Conservation (phyloP, 64 coral and sea anemone genomes). For the Anthopleura sola region DNA sequence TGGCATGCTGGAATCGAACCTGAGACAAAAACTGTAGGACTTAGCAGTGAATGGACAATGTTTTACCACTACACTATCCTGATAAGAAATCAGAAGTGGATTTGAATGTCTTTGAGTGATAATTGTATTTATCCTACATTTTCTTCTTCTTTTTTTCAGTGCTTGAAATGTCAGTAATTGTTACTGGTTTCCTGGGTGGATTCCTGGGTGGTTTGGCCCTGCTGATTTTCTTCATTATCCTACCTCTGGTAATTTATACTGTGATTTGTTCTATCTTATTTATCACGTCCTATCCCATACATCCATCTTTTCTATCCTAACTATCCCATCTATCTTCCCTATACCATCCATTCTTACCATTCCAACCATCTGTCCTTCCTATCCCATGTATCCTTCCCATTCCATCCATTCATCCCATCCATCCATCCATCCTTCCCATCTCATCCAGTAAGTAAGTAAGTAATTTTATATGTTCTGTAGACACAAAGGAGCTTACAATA, state of each 20-base stretch:
- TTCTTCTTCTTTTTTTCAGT: conserved; percentile 27
- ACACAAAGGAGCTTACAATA: too few relatives aligned
- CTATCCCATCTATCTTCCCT: not conserved
- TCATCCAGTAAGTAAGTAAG: too few relatives aligned
- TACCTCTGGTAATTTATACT: conserved; percentile 40
- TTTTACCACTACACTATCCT: not conserved
- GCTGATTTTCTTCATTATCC: conserved; percentile 45
- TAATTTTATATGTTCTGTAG: too few relatives aligned
- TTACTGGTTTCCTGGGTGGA: conserved; percentile 39
- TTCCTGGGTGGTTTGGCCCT: conserved; percentile 30
- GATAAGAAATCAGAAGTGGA: too few relatives aligned
- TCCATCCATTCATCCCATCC: not conserved
- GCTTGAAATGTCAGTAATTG: not conserved
- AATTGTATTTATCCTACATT: not conserved
- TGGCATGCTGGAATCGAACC: too few relatives aligned
- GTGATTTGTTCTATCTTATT: not conserved
- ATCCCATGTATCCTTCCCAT: not conserved
- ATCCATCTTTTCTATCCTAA: not conserved
- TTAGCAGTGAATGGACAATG: too few relatives aligned
- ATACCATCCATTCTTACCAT: not conserved
- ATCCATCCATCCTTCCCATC: too few relatives aligned
- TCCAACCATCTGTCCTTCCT: not conserved
- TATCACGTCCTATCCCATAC: not conserved
- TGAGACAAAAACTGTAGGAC: too few relatives aligned
- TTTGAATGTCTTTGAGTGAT: not conserved